Evolutionary conservation across 2,888 invertebrate species (phyloP).

Genomic region (Myathropa florea): DNA sequence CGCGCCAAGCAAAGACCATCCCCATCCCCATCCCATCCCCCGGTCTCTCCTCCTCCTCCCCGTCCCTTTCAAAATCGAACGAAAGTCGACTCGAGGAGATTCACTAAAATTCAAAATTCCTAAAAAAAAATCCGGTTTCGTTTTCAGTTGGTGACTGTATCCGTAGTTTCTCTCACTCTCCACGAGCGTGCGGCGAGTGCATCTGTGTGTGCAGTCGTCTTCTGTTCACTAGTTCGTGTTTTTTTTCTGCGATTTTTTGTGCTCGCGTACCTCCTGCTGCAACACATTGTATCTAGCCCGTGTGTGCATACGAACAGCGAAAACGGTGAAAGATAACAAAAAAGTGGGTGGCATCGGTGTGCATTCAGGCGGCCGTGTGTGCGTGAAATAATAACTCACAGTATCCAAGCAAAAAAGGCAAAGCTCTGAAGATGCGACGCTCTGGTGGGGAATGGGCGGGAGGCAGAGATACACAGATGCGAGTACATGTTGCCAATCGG

Average conservation of each 20-base stretch:
- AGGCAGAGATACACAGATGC: neutral
- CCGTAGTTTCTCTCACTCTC: neutral
- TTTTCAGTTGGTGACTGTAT: conserved; percentile 73
- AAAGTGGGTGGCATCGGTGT: conserved; percentile 65
- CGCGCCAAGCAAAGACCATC: neutral
- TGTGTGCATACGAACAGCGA: neutral
- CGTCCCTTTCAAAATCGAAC: conserved; percentile 13
- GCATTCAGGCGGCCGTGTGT: conserved; percentile 5
- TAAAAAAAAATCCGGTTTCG: conserved; percentile 77
- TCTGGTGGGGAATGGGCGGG: neutral
- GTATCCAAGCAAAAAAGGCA: no score
- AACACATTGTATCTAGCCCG: neutral
- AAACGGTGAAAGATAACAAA: conserved; percentile 22
- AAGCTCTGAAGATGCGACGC: neutral
- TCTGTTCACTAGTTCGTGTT: neutral
- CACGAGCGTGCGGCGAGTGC: neutral
- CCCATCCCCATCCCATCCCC: neutral
- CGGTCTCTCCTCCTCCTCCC: neutral
- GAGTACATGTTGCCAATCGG: conserved; percentile 60
- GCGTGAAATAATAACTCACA: conserved; percentile 41
- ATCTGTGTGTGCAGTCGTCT: neutral
- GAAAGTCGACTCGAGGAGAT: conserved; percentile 53
- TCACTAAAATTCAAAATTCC: conserved; percentile 58
- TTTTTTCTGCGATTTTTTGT: neutral
- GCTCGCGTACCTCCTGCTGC: neutral